Conservation (phyloP, 2,113 vertebrate genomes). For the Ochotona curzoniae region DNA sequence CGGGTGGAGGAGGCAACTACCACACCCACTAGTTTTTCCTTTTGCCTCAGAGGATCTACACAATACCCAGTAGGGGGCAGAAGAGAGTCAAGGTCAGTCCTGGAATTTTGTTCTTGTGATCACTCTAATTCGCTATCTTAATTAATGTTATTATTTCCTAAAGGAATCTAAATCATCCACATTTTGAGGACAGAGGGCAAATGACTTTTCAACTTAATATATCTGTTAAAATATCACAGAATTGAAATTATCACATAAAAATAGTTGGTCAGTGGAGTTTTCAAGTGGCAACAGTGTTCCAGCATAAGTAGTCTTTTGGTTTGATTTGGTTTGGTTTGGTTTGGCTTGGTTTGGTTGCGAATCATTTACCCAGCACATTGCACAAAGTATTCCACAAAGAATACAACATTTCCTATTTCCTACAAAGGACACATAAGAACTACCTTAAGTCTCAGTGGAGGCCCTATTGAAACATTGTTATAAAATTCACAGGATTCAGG, state of each 20-base stretch:
- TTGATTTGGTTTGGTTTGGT: not conserved
- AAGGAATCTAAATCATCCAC: not conserved
- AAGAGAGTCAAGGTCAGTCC: not conserved
- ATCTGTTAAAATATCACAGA: not conserved
- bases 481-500: not conserved
- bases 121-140: constrained; percentile 19
- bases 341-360: not conserved
- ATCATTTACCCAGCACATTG: not conserved
- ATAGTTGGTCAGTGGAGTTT: not conserved
- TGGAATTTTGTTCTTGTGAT: not conserved
- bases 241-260: constrained; percentile 38
- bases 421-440: not conserved
- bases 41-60: not conserved
- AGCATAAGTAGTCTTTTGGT: not conserved
- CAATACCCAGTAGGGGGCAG: constrained; percentile 36
- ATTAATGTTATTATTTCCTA: not conserved
- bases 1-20: too few species aligned
- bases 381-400: constrained; percentile 31
- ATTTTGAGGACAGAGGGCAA: not conserved
- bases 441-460: not conserved
- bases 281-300: not conserved
- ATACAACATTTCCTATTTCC: not conserved
- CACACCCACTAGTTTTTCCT: too few species aligned
- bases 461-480: not conserved
- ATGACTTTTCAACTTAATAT: not conserved